These are phyloP conservation scores for Cheilosia scutellata DNA, from an alignment of 2,888 invertebrate genomes.

Conservation along the genomic window DNA sequence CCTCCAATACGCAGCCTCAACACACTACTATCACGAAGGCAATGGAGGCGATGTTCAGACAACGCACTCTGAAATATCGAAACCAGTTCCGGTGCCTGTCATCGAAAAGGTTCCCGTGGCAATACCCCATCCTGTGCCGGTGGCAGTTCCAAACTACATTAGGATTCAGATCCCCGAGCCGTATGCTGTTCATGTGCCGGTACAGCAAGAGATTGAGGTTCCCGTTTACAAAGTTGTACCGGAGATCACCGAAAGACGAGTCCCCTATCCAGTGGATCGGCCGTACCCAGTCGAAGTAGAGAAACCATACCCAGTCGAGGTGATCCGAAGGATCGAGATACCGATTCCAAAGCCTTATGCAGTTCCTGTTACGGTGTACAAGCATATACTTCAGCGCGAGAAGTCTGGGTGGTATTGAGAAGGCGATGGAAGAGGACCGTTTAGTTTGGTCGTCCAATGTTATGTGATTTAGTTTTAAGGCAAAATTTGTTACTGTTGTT, in stretches of 20 bases:
- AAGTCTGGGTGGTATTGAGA: constrained; percentile 80
- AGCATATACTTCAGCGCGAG: constrained; percentile 87
- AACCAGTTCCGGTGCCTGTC: constrained; percentile 89
- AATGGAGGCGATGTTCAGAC: constrained; percentile 37
- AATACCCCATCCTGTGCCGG: constrained; percentile 90
- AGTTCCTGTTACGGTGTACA: constrained; percentile 90
- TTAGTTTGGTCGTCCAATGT: constrained; percentile 25
- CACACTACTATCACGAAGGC: constrained; percentile 23
- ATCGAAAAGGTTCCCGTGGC: constrained; percentile 90
- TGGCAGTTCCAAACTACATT: constrained; percentile 87
- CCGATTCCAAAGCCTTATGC: constrained; percentile 90
- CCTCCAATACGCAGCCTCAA: constrained; percentile 28
- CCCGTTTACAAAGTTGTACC: constrained; percentile 90
- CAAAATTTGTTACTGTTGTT: background rate
- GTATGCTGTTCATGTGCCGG: constrained; percentile 88
- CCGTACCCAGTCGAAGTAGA: constrained; percentile 88
- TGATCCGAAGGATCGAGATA: constrained; percentile 90
- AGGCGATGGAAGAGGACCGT: background rate
- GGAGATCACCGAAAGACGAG: constrained; percentile 89
- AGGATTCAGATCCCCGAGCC: constrained; percentile 91
- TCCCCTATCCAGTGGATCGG: constrained; percentile 90
- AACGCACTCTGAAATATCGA: constrained; percentile 88
- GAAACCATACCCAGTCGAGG: constrained; percentile 90
- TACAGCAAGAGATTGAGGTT: constrained; percentile 90
- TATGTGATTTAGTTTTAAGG: constrained; percentile 66